A percentile compares a stretch with the other conserved stretches of the same genome.
Conservation (phyloP, 2,888 invertebrate species). For the Lycophotia porphyrea region DNA sequence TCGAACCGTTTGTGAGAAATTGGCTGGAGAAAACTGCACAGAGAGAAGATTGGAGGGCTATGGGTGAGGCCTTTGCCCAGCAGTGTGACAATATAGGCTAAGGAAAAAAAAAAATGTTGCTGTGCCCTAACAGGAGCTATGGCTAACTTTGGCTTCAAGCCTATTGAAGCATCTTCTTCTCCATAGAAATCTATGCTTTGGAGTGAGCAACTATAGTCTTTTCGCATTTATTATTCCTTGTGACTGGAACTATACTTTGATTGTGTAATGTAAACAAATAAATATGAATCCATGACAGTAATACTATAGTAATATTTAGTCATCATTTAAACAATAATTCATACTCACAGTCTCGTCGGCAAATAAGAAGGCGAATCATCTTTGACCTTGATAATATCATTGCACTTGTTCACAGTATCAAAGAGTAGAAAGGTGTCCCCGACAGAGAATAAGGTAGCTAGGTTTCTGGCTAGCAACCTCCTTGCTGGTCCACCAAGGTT, state of each 20-base stretch:
- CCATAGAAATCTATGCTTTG: neutral
- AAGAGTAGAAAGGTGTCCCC: constrained; percentile 99
- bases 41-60: too few species aligned
- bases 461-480: constrained; percentile 96
- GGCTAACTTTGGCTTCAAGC: too few species aligned
- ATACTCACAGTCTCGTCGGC: constrained; percentile 97
- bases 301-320: neutral
- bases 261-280: neutral
- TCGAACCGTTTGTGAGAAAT: too few species aligned
- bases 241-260: neutral
- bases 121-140: too few species aligned
- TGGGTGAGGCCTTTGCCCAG: too few species aligned
- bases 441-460: constrained; percentile 98
- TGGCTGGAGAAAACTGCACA: too few species aligned
- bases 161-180: too few species aligned
- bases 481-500: constrained; percentile 98
- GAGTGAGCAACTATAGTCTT: neutral
- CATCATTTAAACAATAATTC: neutral
- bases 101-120: too few species aligned
- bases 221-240: neutral
- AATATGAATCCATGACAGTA: neutral
- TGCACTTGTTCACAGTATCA: constrained; percentile 99
- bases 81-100: too few species aligned
- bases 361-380: constrained; percentile 99
- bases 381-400: constrained; percentile 98